Evolutionary conservation across 2,113 vertebrate genomes (phyloP), one percentile per base, ranked within the genome.

Genomic region (Perccottus glenii): DNA sequence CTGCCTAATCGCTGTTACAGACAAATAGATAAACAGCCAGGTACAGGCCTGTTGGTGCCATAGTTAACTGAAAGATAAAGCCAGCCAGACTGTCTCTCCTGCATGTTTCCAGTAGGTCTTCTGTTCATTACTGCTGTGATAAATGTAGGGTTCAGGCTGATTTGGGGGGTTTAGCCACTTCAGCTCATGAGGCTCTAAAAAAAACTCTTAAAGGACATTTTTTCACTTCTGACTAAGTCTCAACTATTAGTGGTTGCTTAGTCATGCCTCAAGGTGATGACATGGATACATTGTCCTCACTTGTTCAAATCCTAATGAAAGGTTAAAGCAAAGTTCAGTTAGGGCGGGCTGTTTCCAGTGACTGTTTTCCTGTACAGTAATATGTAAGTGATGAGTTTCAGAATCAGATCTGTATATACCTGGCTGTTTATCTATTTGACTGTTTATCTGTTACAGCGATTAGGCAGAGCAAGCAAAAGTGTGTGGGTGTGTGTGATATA

Each of bases 1-100:
- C 5, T 5, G 0, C 60, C 11, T 76, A 61, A 87, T 76, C 48
- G 40, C 58, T 77, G 61, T 68, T 85, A 67, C 84, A 88, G 82
- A 80, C 45, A 14, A 61, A 56, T 11, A 44, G 15, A 64, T 48
- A 40, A 69, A 58, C 61, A 63, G 62, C 6, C 27, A 33, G 42
- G 36, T 11, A 55, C 52, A 48, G n/a, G 60, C 36, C 35, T 27
- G 27, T 15, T 35, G 16, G 38, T 38, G 19, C 55, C 42, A 6
- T 60, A 61, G 43, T 58, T n/a, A 52, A 62, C 16, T 48, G 43
- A 15, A 63, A 67, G 57, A 58, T 55, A 46, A 73, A 57, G 32
- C 50, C 66, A 63, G 80, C 10, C 68, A 62, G 56, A 52, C 46
- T 48, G 78, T 64, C 78, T 78, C 11, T 0, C 64, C 40, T 35